Base-by-base conservation (phyloP, 2,113 vertebrate species). In the Tor tambroides region DNA sequence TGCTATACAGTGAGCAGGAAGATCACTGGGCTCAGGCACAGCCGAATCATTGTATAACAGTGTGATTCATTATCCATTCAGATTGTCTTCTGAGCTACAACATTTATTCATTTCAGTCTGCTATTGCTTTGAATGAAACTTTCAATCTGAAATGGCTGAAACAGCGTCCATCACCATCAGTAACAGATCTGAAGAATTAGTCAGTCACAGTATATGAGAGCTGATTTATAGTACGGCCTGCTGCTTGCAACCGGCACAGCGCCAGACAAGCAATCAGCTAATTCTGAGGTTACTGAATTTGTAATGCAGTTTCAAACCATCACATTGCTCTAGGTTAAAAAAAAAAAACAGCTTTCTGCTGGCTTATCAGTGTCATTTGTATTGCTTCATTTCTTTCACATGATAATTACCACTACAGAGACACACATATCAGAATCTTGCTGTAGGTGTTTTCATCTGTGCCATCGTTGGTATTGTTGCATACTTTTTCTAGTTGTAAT, bases 301-400 rank as follows among this genome's bases (percentile, higher is more conserved):
- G 11, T 38, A 38, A 59, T 38, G 14, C 12, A 67, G 14, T 28
- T 81, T 14, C 30, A 7, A 65, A 65, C 38, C 80, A 59, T 38
- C 9, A 38, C 17, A 6, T 49, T 76, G 41, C n/a, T 46, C 23
- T 46, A 41, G 30, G 6, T 63, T 61, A 26, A 10, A 41, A 63
- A 63, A 63, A 12, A 51, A 14, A 49, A 43, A 43, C 2, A n/a
- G 0, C 17, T 32, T 79, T 59, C 35, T 46, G 35, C 38, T 81
- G 59, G 59, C n/a, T 81, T 10, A 30, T 65, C 63, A 51, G 43
- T 30, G 43, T 71, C 17, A 49, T 83, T 10, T 51, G 19, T 83
- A 83, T 83, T 51, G 80, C 80, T 83, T 83, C 6, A 69, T 83
- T 49, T 63, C 12, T 63, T 63, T 71, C 63, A 4, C 61, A 67